Evolutionary conservation across 2,888 invertebrate species (phyloP).

Genomic region (Endomychus coccineus): DNA sequence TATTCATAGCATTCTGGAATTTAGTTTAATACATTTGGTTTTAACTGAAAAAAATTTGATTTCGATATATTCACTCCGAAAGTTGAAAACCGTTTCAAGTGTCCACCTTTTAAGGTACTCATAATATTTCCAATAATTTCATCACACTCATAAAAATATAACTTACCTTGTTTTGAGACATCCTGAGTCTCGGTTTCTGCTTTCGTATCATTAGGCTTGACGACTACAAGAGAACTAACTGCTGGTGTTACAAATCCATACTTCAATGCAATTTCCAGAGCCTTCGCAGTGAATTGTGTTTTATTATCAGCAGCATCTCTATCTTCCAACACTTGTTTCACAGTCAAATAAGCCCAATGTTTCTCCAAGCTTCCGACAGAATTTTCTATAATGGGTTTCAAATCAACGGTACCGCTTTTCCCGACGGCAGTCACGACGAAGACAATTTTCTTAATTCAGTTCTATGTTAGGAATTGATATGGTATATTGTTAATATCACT

Average conservation of each 20-base stretch:
- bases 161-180: constrained; percentile 18
- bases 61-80: too few relatives aligned
- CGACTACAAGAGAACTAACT: constrained; percentile 61
- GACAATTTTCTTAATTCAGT: too few relatives aligned
- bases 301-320: constrained; percentile 35
- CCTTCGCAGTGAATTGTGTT: constrained; percentile 44
- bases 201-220: constrained; percentile 52
- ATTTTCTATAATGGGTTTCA: constrained; percentile 30
- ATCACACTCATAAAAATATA: too few relatives aligned
- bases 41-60: too few relatives aligned
- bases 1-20: too few relatives aligned
- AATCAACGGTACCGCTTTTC: constrained; percentile 29
- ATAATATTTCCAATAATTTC: too few relatives aligned
- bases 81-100: too few relatives aligned
- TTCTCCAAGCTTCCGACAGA: constrained; percentile 35
- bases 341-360: constrained; percentile 61
- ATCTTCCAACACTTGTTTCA: constrained; percentile 56
- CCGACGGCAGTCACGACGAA: too few relatives aligned
- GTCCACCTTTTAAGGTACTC: too few relatives aligned
- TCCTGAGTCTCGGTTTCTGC: constrained; percentile 20
- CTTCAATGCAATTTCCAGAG: constrained; percentile 51
- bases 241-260: constrained; percentile 58
- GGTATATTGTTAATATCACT: too few relatives aligned
- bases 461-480: too few relatives aligned
- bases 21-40: too few relatives aligned